A percentile compares a stretch with the other conserved stretches of the same genome.
Evolutionary conservation across 2,888 invertebrate genomes (phyloP).

Genomic region (Stenolophus ochropezus): DNA sequence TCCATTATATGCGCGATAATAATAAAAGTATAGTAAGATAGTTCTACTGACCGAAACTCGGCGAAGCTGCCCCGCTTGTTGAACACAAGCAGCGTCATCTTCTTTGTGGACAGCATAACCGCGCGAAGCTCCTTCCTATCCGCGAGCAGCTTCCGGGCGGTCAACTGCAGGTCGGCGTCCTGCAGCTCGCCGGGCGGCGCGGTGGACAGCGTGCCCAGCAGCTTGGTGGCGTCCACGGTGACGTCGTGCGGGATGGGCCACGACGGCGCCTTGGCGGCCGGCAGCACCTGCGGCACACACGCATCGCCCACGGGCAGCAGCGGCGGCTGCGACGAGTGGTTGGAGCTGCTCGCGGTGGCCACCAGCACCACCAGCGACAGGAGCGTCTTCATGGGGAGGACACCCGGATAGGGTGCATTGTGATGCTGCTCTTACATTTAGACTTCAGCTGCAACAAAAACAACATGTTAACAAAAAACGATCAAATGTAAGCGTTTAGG

Average conservation of each 20-base stretch:
- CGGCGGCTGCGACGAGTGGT: constrained; percentile 70
- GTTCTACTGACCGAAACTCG: constrained; percentile 67
- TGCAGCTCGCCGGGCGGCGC: constrained; percentile 71
- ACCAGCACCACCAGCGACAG: constrained; percentile 71
- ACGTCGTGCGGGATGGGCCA: constrained; percentile 71
- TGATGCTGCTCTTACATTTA: not conserved
- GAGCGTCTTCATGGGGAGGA: constrained; percentile 69
- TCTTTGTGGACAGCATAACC: constrained; percentile 69
- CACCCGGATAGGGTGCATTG: not conserved
- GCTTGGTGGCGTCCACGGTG: constrained; percentile 69
- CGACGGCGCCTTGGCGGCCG: constrained; percentile 74
- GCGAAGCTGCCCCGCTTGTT: constrained; percentile 67
- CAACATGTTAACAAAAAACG: not conserved
- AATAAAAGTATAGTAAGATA: no score
- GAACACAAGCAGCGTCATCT: constrained; percentile 67
- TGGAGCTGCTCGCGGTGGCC: constrained; percentile 74
- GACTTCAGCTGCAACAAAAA: not conserved
- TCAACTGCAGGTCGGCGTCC: constrained; percentile 71
- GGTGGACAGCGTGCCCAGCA: constrained; percentile 72
- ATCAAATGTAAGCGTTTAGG: no score
- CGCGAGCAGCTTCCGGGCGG: constrained; percentile 74
- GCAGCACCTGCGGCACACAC: constrained; percentile 73
- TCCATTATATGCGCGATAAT: no score
- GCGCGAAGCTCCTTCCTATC: constrained; percentile 72
- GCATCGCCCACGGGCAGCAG: constrained; percentile 69